These are phyloP conservation scores for Disparrhopalites patrizii DNA, from an alignment of 2,888 invertebrate genomes.

Conservation along the genomic window DNA sequence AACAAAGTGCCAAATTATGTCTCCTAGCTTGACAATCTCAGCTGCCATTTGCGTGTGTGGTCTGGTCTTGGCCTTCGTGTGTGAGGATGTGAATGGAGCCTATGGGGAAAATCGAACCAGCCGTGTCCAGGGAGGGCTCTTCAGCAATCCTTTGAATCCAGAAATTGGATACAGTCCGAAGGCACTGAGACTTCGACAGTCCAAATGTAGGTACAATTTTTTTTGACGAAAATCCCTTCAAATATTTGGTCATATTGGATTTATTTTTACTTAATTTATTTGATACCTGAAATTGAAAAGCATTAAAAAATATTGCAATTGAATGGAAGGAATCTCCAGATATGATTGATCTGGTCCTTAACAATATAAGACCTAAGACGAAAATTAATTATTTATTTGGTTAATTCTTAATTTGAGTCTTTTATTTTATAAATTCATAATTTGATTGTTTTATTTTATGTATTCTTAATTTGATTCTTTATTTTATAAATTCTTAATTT, in stretches of 20 bases:
- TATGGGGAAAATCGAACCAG: background rate
- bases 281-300: too few relatives aligned
- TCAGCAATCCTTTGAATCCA: background rate
- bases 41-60: background rate
- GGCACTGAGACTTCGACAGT: constrained; percentile 32
- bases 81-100: background rate
- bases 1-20: background rate
- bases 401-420: background rate
- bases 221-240: background rate
- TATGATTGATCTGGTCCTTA: background rate
- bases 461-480: background rate
- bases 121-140: background rate
- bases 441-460: background rate
- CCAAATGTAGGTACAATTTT: constrained; percentile 36
- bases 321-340: background rate
- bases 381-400: background rate
- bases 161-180: constrained; percentile 28
- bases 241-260: background rate
- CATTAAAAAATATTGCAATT: too few relatives aligned
- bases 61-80: background rate
- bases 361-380: background rate
- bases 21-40: background rate
- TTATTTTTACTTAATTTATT: too few relatives aligned
- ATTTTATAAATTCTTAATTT: background rate
- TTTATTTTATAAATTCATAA: background rate